Percentiles rank a stretch among this genome's conserved stretches.
These are phyloP conservation scores for Microtus ochrogaster DNA, from an alignment of 2,113 vertebrate genomes.

Conservation along the genomic window DNA sequence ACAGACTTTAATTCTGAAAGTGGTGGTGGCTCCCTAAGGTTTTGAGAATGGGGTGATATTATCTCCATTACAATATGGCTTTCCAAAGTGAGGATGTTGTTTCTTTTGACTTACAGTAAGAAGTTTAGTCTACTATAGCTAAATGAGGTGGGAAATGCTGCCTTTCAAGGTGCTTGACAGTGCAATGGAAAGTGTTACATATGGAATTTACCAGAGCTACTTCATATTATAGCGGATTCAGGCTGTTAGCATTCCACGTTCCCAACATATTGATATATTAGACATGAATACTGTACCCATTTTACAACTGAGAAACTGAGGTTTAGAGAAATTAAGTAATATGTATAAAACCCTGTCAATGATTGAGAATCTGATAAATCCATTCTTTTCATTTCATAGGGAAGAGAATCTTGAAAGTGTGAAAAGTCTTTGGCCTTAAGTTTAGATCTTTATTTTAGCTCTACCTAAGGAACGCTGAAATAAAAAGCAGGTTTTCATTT, in stretches of 20 bases:
- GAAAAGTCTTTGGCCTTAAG: not conserved
- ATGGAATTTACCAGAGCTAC: not conserved
- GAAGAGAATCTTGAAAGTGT: not conserved
- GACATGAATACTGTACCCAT: not conserved
- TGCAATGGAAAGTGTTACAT: not conserved
- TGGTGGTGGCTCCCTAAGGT: not conserved
- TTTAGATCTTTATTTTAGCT: constrained; percentile 19
- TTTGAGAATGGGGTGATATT: not conserved
- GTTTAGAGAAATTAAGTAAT: not conserved
- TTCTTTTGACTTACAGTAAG: not conserved
- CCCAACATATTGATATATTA: not conserved
- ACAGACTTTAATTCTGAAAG: not conserved
- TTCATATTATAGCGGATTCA: not conserved
- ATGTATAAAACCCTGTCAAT: not conserved
- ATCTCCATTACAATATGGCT: not conserved
- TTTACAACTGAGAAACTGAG: constrained; percentile 32
- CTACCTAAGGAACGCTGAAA: not conserved
- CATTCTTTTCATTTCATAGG: not conserved
- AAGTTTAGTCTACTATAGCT: not conserved
- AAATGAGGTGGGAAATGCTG: constrained; percentile 9
- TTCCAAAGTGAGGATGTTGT: not conserved
- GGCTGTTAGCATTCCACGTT: not conserved
- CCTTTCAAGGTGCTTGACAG: not conserved
- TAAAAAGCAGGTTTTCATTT: not conserved
- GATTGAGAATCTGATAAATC: not conserved